A percentile compares a stretch with the other conserved stretches of the same genome.
These are phyloP conservation scores for Narcine bancroftii DNA, from an alignment of 2,113 vertebrate genomes.

Conservation along the genomic window DNA sequence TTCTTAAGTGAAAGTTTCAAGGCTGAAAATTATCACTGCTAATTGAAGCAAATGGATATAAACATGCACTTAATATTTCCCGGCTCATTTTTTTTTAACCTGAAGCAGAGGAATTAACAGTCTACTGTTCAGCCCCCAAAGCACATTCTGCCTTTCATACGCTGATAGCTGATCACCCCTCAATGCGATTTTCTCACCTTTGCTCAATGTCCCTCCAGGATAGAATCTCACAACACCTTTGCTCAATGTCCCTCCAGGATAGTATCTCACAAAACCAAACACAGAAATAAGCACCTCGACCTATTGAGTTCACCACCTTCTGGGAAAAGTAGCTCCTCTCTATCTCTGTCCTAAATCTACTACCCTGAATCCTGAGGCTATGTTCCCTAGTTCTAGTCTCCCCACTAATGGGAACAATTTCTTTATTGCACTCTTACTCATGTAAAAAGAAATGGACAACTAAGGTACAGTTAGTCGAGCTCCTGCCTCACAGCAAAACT, in stretches of 20 bases:
- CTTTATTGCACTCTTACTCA: no score
- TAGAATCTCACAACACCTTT: not conserved
- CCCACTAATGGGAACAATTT: no score
- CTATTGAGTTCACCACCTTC: no score
- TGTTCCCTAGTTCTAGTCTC: no score
- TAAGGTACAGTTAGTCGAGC: no score
- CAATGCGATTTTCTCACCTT: not conserved
- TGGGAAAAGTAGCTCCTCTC: no score
- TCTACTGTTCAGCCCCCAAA: not conserved
- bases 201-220: not conserved
- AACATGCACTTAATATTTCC: not conserved
- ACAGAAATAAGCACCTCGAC: no score
- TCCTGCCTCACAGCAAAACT: no score
- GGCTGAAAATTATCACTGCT: not conserved
- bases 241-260: not conserved
- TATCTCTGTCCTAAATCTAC: no score
- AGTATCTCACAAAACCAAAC: not conserved
- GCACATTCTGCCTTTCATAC: no score
- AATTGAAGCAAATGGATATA: not conserved
- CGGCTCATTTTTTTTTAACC: not conserved
- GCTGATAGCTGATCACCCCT: not conserved
- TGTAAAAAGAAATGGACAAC: no score
- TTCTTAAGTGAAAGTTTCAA: not conserved
- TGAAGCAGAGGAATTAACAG: not conserved
- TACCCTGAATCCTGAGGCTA: no score